Evolutionary conservation across 1,140 invertebrate species (phyloP), one percentile per base, ranked within the genome.

Genomic region (Whitmania pigra): DNA sequence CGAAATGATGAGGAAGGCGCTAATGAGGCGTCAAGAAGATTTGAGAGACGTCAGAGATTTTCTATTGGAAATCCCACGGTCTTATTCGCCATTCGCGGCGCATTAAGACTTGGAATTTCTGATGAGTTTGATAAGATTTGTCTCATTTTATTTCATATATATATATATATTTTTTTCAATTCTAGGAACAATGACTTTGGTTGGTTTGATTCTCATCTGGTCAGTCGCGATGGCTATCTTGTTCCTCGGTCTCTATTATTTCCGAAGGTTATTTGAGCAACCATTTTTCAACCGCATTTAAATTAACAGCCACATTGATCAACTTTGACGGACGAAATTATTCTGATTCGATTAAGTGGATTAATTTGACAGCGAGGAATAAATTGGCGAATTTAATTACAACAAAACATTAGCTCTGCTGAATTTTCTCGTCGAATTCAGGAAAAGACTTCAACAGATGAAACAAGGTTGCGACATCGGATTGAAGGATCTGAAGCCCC

Each of bases 211-310:
- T 7, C 29, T 63, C 22, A 63, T 63, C 6, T 63, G 57, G 57
- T 63, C 22, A 6, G 15, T 63, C 11, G 57, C 57, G 1, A 22
- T 63, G 57, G 22, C 57, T 13, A 63, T 63, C 22, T 63, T 63
- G 57, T 63, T 63, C 57, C 57, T 63, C 15, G 57, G 57, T 63
- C 57, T 63, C 29, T 63, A 63, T 63, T 31, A 63, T 18, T 25
- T 63, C 22, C 9, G 29, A 20, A 63, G 57, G 57, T 63, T 63
- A 25, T 13, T 63, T n/a, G 9, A 13, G 11, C 11, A 63, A 63
- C 22, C 11, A 63, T 63, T 31, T 63, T 63, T 22, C 22, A n/a
- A 63, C 20, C 22, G 13, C 20, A 15, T 18, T 13, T 63, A 22
- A 63, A 11, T 63, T n/a, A 63, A 4, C 57, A n/a, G 11, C 13